These are phyloP conservation scores for Ochotona curzoniae DNA, from an alignment of 2,113 vertebrate species.

Conservation along the genomic window DNA sequence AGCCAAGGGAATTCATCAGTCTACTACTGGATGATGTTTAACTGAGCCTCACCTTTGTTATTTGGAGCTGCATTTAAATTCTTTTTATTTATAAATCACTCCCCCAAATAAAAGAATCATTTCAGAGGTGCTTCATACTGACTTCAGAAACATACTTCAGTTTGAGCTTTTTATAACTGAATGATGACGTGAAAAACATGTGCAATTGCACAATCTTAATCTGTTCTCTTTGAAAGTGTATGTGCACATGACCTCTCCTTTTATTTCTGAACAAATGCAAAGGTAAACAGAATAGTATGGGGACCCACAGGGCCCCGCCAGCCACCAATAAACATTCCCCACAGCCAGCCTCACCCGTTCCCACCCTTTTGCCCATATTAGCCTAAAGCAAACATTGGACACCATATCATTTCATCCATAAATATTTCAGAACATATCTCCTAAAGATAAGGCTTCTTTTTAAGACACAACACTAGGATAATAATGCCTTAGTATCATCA, in stretches of 20 bases:
- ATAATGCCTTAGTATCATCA: slow-evolving; percentile 12
- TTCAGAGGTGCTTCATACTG: slow-evolving; percentile 40
- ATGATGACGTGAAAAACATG: slow-evolving; percentile 2
- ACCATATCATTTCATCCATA: slow-evolving; percentile 29
- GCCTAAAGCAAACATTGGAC: not conserved
- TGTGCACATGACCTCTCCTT: not conserved
- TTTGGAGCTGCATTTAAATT: not conserved
- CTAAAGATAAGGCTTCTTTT: slow-evolving; percentile 28
- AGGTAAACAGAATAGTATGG: not conserved
- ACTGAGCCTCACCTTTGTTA: slow-evolving; percentile 31
- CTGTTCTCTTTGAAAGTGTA: not conserved
- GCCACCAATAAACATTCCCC: not conserved
- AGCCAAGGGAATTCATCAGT: not conserved
- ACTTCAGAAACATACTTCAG: not conserved
- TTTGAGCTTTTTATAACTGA: slow-evolving; percentile 18
- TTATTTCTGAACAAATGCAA: slow-evolving; percentile 35
- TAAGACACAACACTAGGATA: not conserved
- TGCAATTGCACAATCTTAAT: not conserved
- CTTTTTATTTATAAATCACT: slow-evolving; percentile 23
- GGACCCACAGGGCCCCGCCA: not conserved
- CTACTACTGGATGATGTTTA: not conserved
- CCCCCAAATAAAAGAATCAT: slow-evolving; percentile 35
- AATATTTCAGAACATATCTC: not conserved
- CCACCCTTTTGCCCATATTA: not conserved
- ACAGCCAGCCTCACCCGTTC: not conserved